These are phyloP conservation scores for Scaptodrosophila latifasciaeformis DNA, from an alignment of 2,888 invertebrate genomes.

Conservation along the genomic window DNA sequence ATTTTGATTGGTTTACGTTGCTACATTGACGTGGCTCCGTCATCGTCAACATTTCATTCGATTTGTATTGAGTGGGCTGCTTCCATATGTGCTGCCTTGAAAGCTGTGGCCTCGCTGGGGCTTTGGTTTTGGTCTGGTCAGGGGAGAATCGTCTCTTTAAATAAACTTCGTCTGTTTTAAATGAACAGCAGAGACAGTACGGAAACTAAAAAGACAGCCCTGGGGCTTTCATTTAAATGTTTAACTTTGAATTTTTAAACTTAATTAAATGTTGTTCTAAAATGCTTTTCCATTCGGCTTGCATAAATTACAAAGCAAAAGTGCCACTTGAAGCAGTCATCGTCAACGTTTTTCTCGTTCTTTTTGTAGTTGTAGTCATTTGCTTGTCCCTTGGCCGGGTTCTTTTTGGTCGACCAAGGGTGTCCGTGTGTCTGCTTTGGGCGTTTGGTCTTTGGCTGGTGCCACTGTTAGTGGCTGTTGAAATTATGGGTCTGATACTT, in stretches of 20 bases:
- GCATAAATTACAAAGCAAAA: conserved; percentile 56
- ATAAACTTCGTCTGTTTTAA: conserved; percentile 24
- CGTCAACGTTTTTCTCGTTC: conserved; percentile 3
- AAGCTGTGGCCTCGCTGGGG: no score
- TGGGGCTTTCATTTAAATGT: conserved; percentile 48
- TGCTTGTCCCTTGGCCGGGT: conserved; percentile 16
- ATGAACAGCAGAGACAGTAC: conserved; percentile 33
- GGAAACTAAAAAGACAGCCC: not conserved
- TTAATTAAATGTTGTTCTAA: conserved; percentile 61
- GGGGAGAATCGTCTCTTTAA: not conserved
- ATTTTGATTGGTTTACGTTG: conserved; percentile 30
- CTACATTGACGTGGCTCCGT: not conserved
- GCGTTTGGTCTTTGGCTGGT: not conserved
- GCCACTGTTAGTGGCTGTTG: conserved; percentile 1
- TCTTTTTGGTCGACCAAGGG: not conserved
- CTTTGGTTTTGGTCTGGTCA: no score
- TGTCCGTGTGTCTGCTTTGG: not conserved
- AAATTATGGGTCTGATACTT: conserved; percentile 40
- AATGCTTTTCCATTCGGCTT: conserved; percentile 57
- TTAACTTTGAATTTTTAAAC: conserved; percentile 57
- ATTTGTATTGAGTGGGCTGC: not conserved
- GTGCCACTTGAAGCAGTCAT: not conserved
- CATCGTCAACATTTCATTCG: conserved; percentile 9
- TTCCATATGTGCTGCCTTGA: not conserved
- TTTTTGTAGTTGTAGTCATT: conserved; percentile 23